phyloP scores from a whole-genome alignment of 2,888 invertebrate genomes.

The Amblyjoppa fuscipennis region DNA sequence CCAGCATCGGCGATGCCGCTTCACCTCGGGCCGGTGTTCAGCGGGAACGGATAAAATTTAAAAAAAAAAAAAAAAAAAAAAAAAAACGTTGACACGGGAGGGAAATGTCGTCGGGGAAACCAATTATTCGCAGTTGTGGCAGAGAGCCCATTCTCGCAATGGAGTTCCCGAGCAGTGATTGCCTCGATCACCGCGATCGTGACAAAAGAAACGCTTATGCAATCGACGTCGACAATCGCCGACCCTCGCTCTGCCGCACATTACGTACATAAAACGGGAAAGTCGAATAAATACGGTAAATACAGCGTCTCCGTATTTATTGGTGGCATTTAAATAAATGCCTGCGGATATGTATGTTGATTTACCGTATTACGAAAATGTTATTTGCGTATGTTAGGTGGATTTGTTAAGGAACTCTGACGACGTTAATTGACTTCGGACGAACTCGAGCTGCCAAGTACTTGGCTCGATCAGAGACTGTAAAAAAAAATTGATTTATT shows the following conservation, averaged over 20 bases:
- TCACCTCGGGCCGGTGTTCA: not conserved
- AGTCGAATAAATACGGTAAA: conserved; percentile 34
- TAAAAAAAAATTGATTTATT: not conserved
- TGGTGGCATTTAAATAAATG: not conserved
- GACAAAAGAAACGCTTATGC: conserved; percentile 47
- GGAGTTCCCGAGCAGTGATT: conserved; percentile 29
- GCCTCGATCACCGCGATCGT: conserved; percentile 11
- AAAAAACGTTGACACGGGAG: not conserved
- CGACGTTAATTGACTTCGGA: not conserved
- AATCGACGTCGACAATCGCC: conserved; percentile 29
- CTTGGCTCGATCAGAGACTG: not conserved
- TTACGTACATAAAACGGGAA: conserved; percentile 27
- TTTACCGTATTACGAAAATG: not conserved
- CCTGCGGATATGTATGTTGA: not conserved
- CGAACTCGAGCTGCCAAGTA: not conserved
- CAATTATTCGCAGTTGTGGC: conserved; percentile 22
- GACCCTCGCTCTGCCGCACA: not conserved
- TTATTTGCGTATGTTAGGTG: not conserved
- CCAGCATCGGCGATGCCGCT: not conserved
- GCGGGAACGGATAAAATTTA: not conserved
- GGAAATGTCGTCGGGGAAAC: conserved; percentile 14
- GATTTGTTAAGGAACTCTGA: not conserved
- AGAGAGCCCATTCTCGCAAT: conserved; percentile 20
- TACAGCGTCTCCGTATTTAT: not conserved
- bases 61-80: not conserved